Evolutionary conservation across 2,113 vertebrate genomes (phyloP), one percentile per base, ranked within the genome.

Genomic region (Prinia subflava): DNA sequence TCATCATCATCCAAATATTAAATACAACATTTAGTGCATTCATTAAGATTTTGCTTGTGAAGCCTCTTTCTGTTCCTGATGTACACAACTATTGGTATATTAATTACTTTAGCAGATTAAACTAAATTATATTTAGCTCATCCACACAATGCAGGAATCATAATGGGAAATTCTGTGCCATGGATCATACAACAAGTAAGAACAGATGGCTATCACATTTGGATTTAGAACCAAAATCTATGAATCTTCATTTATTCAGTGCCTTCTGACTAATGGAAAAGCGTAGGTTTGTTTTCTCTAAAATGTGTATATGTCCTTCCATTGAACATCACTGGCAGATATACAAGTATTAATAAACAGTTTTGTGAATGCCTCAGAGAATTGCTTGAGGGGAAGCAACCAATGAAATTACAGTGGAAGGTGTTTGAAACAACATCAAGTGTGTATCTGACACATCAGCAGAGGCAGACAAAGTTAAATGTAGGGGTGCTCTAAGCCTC

Each of bases 71-170:
- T 69, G 21, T 91, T 73, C 46, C 53, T 75, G 60, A 4, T 47
- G 13, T 89, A 74, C 0, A 0, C 31, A 90, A 49, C 10, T 82
- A 59, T 55, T 73, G 65, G 57, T 86, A 81, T 35, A 91, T 41
- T 87, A 14, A 87, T 91, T 95, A 83, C 49, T 83, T 52, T 50
- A 79, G 27, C 30, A 89, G 35, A 87, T 96, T 82, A 82, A 90
- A 52, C n/a, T 77, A 68, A 83, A 78, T 33, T 80, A 10, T 71
- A 56, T 94, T 96, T 93, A 65, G 11, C 44, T 73, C 88, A 73
- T 86, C 9, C 24, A 57, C n/a, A 83, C 30, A 65, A 77, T 62
- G 13, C 14, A 83, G 31, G 23, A 73, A 76, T 68, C 20, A 60
- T 73, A 86, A 86, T 16, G 25, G 44, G 42, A 93, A 90, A 79